Evolutionary conservation across 2,888 invertebrate genomes (phyloP), one percentile per base, ranked within the genome.

Genomic region (Lymantria monacha): DNA sequence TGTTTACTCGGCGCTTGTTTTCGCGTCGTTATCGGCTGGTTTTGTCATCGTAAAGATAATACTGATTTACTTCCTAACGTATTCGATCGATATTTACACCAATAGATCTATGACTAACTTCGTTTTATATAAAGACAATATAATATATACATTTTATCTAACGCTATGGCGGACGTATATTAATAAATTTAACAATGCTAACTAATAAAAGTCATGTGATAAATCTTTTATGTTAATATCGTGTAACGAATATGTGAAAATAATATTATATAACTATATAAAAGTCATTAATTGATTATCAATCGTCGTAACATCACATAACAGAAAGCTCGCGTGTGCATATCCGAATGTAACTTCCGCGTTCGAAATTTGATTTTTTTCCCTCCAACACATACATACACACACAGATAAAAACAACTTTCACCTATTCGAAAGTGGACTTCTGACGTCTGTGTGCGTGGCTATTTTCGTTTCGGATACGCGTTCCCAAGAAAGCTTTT

Each of bases 401-500:
- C 69, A 65, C 67, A 62, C 61, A 38, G n/a, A 38, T 38, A 61
- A 55, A 57, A 57, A 57, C 63, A 59, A 76, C 78, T 78, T 78
- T 78, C 78, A 69, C 78, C 63, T 59, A 65, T 74, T 74, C 63
- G 76, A 78, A 78, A 78, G 77, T 75, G 59, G 55, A 46, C 50
- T 60, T 50, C 49, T 65, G 70, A 65, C 60, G 69, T 46, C 22
- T 64, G 59, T 61, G 56, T 58, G 51, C 53, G 61, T 55, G 40
- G 63, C 57, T 67, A 67, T 67, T 67, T 67, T 65, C 49, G 56
- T 67, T 67, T 65, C 53, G 56, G 52, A 62, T 49, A 66, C 48
- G 53, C 59, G 68, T 60, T 66, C 60, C 38, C 48, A 63, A 57
- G 58, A 69, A 64, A 69, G 64, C 62, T 70, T 70, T 69, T 69